Base-by-base conservation (phyloP, 1,140 invertebrate genomes). In the Triops cancriformis region DNA sequence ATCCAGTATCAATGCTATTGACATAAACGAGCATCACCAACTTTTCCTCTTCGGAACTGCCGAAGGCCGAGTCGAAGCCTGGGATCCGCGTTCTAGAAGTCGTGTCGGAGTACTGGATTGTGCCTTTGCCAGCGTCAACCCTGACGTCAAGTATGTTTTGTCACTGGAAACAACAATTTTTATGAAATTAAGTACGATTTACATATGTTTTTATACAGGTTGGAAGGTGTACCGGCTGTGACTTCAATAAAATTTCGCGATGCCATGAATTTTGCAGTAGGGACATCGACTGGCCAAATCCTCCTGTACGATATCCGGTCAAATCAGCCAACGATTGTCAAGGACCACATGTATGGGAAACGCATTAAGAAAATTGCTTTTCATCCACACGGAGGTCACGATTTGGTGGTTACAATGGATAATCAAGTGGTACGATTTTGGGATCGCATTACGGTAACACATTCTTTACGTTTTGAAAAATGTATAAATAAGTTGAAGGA, bases 231-330 rank as follows among this genome's bases (percentile, higher is more conserved):
- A 72, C 93, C 94, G 45, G 90, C 91, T 27, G 88, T 98, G 74
- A 95, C 93, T 12, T 87, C 93, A 11, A 81, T 98, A 7, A 89
- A 91, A 81, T 94, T 91, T 84, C 90, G 93, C 84, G 95, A 94
- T 84, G 90, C 89, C 2, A 85, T 99, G 41, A 91, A 90, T 78
- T 85, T 99, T 82, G 97, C 90, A 72, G 95, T 98, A 7, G 98
- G 98, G 37, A 98, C 95, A 72, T 90, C 90, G 0, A 95, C 93
- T 73, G 98, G 98, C 0, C 95, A 98, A 87, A 88, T 98, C 37
- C 86, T 99, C 4, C 84, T 99, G 0, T 99, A 98, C 84, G 98
- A 99, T 84, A 91, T 99, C 75, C 89, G 98, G 79, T 93, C 96
- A 6, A 91, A 90, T 81, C 95, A 94, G 83, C 97, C 98, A 14